A percentile compares a stretch with the other conserved stretches of the same genome.
phyloP scores from a whole-genome alignment of 2,113 vertebrate genomes.

The Neomonachus schauinslandi region DNA sequence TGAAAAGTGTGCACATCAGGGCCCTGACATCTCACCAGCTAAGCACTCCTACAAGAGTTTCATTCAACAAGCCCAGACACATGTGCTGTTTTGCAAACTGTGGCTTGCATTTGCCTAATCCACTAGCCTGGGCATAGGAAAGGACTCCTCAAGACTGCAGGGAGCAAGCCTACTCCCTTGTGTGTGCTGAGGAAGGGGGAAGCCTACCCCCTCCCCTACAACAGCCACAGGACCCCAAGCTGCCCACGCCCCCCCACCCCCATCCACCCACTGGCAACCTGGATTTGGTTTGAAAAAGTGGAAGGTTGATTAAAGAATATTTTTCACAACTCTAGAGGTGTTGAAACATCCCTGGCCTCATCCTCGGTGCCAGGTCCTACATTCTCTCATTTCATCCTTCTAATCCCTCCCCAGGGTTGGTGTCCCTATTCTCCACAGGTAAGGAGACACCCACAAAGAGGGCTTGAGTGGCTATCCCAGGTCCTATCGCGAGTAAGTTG shows the following conservation, averaged over 20 bases:
- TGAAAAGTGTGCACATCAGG: slow-evolving; percentile 77
- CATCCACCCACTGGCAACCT: neutral
- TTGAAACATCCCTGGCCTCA: neutral
- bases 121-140: slow-evolving; percentile 86
- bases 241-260: neutral
- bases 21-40: slow-evolving; percentile 79
- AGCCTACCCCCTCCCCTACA: no score
- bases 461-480: neutral
- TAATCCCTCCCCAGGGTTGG: neutral
- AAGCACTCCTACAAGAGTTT: slow-evolving; percentile 84
- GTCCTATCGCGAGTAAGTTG: neutral
- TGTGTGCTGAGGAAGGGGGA: neutral
- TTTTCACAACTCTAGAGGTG: neutral
- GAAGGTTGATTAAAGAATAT: neutral
- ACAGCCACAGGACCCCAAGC: neutral
- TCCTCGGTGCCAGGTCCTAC: neutral
- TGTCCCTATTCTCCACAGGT: neutral
- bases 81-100: slow-evolving; percentile 81
- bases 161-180: neutral
- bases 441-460: neutral
- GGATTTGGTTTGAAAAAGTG: neutral
- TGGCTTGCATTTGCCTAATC: slow-evolving; percentile 91
- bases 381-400: neutral
- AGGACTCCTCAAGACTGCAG: slow-evolving; percentile 74
- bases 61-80: slow-evolving; percentile 90